These are phyloP conservation scores for Schizopygopsis malacanthus DNA, from an alignment of 2,797 vertebrate species.

Conservation along the genomic window DNA sequence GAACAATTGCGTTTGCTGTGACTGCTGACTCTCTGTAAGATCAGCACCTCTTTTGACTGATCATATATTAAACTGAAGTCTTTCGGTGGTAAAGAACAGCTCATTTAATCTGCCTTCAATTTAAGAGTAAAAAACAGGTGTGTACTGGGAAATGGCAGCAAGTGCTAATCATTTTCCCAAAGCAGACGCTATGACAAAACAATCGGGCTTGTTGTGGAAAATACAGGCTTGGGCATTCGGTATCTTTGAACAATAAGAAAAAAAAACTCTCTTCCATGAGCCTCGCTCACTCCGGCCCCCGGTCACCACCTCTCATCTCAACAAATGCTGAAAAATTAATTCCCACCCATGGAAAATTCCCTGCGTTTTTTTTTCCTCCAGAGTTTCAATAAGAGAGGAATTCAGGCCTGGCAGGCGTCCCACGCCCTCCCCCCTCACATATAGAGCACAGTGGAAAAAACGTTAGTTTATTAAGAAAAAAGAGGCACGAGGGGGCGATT, in stretches of 20 bases:
- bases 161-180: neutral
- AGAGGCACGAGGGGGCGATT: constrained; percentile 67
- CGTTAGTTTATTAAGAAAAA: constrained; percentile 78
- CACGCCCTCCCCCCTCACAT: constrained; percentile 50
- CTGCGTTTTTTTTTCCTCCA: constrained; percentile 70
- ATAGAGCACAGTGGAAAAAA: constrained; percentile 67
- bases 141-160: neutral
- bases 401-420: constrained; percentile 76
- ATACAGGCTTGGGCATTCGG: constrained; percentile 53
- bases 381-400: constrained; percentile 82
- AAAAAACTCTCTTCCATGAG: constrained; percentile 41
- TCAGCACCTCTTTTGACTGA: neutral
- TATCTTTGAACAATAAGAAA: constrained; percentile 27
- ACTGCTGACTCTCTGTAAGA: neutral
- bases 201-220: constrained; percentile 32
- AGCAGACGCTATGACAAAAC: constrained; percentile 11
- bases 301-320: constrained; percentile 66
- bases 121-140: neutral
- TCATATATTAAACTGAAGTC: neutral
- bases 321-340: constrained; percentile 75
- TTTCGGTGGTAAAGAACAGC: neutral
- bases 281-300: constrained; percentile 57
- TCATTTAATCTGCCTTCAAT: constrained; percentile 4
- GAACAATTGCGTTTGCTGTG: neutral
- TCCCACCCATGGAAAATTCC: constrained; percentile 83